These are phyloP conservation scores for Gisinianus flammeolus DNA, from an alignment of 2,888 invertebrate species.

Conservation along the genomic window DNA sequence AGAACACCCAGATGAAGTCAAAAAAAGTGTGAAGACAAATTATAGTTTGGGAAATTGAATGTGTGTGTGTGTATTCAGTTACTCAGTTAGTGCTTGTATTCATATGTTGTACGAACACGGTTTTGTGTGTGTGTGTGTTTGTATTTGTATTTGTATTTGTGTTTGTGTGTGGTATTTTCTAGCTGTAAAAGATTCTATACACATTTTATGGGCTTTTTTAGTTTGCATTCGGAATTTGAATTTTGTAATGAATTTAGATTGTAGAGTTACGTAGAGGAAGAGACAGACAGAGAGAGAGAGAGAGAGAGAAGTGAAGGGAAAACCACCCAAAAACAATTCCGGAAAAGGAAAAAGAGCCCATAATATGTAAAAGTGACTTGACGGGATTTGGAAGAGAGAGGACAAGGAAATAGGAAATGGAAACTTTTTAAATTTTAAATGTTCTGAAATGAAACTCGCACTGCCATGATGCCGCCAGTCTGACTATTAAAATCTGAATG, in stretches of 20 bases:
- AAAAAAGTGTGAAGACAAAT: too few species aligned
- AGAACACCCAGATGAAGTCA: too few species aligned
- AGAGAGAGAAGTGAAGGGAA: background rate
- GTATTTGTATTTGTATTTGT: too few species aligned
- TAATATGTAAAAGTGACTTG: background rate
- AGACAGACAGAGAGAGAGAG: background rate
- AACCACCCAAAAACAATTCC: slow-evolving; percentile 16
- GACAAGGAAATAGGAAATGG: background rate
- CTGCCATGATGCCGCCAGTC: background rate
- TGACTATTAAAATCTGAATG: background rate
- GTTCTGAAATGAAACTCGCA: background rate
- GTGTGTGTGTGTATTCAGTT: too few species aligned
- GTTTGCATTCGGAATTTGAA: background rate
- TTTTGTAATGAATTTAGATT: background rate
- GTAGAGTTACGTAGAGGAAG: background rate
- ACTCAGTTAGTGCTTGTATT: too few species aligned
- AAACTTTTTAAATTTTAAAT: background rate
- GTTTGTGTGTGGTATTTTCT: too few species aligned
- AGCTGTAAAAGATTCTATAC: too few species aligned
- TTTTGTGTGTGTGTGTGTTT: too few species aligned
- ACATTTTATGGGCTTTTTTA: too few species aligned
- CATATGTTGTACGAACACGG: too few species aligned
- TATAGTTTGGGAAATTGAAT: too few species aligned
- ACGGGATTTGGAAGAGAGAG: background rate
- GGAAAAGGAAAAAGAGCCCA: background rate